phyloP scores from a whole-genome alignment of 1,140 invertebrate species.

The Drepana arcuata region DNA sequence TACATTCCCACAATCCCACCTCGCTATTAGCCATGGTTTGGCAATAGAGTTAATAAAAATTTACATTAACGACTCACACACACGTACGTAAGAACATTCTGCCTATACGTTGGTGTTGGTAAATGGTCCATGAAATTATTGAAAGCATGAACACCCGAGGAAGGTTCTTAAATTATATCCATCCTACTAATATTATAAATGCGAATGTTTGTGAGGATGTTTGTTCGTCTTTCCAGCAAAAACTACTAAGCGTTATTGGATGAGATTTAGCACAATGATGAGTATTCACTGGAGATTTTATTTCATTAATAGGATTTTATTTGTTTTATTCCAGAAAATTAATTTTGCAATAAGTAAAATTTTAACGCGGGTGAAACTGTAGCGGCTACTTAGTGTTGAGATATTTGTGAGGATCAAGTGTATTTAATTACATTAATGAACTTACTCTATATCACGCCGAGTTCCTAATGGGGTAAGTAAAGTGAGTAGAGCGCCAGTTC shows the following conservation, averaged over 20 bases:
- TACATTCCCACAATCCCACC: slow-evolving; percentile 15
- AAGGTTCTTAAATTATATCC: background rate
- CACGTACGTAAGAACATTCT: slow-evolving; percentile 13
- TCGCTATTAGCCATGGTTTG: slow-evolving; percentile 18
- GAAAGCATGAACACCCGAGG: slow-evolving; percentile 6
- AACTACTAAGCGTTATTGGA: too few species aligned
- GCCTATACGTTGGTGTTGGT: slow-evolving; percentile 17
- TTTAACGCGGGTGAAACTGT: too few species aligned
- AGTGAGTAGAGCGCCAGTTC: too few species aligned
- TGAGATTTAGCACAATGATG: background rate
- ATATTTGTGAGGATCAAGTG: background rate
- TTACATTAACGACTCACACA: slow-evolving; percentile 17
- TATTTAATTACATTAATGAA: too few species aligned
- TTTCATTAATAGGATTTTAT: background rate
- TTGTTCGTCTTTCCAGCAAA: too few species aligned
- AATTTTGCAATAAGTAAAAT: too few species aligned
- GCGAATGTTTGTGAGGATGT: too few species aligned
- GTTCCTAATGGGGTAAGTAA: too few species aligned
- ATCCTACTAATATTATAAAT: too few species aligned
- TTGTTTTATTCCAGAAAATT: too few species aligned
- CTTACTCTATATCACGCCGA: too few species aligned
- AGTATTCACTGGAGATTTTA: background rate
- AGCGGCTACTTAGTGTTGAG: background rate
- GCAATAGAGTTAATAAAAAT: slow-evolving; percentile 21
- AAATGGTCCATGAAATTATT: slow-evolving; percentile 21